Conservation (phyloP, 92 coral and sea anemone genomes). For the Epizoanthus rinbou region DNA sequence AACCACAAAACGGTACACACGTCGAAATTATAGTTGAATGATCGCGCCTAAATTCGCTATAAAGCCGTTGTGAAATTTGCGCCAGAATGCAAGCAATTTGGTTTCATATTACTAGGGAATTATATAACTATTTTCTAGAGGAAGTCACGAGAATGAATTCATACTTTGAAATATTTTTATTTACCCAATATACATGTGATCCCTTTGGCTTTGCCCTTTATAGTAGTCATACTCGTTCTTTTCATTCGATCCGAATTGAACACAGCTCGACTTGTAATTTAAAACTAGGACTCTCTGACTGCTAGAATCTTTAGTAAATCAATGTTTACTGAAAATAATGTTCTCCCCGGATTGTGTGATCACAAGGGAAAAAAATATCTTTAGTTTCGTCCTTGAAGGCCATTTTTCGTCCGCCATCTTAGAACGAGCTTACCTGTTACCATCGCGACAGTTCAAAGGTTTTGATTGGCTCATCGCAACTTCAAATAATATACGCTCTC, state of each 20-base stretch:
- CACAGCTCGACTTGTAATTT: too few relatives aligned
- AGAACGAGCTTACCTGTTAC: background rate
- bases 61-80: background rate
- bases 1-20: background rate
- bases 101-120: background rate
- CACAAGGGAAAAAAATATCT: too few relatives aligned
- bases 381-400: too few relatives aligned
- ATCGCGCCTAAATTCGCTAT: background rate
- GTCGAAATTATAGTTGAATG: background rate
- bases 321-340: background rate
- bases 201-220: too few relatives aligned
- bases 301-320: background rate
- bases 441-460: background rate
- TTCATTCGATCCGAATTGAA: too few relatives aligned
- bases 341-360: background rate
- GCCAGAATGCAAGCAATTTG: slow-evolving; percentile 3
- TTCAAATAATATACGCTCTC: too few relatives aligned
- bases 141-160: background rate
- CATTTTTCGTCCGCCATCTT: slow-evolving; percentile 10
- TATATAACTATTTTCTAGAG: too few relatives aligned
- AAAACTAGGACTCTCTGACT: too few relatives aligned
- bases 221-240: too few relatives aligned
- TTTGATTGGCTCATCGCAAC: slow-evolving; percentile 11
- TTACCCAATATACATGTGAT: background rate
- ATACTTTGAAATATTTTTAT: background rate